phyloP scores from a whole-genome alignment of 2,797 vertebrate species.

The Carapus acus region DNA sequence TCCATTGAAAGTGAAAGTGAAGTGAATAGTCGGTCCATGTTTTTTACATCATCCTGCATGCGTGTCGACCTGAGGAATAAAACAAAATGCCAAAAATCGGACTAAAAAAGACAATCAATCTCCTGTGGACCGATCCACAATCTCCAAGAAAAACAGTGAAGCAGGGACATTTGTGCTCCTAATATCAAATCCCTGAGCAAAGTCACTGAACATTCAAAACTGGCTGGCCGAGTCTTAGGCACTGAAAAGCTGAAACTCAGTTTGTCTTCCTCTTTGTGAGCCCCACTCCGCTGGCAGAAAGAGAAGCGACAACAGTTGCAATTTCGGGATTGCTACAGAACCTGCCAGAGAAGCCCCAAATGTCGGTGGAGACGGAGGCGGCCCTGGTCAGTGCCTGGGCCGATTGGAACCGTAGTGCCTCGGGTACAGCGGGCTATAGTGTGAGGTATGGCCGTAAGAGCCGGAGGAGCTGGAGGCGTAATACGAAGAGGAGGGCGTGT shows the following conservation, averaged over 20 bases:
- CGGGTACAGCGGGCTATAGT: slow-evolving; percentile 67
- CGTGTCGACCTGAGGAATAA: slow-evolving; percentile 33
- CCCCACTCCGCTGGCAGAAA: slow-evolving; percentile 31
- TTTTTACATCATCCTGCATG: slow-evolving; percentile 43
- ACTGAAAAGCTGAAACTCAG: slow-evolving; percentile 61
- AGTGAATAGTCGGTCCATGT: slow-evolving; percentile 26
- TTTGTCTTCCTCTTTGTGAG: slow-evolving; percentile 82
- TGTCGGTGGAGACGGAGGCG: slow-evolving; percentile 25
- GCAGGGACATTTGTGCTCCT: slow-evolving; percentile 66
- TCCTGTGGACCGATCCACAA: slow-evolving; percentile 57
- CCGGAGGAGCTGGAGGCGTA: slow-evolving; percentile 29
- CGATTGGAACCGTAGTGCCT: slow-evolving; percentile 76
- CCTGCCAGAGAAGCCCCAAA: slow-evolving; percentile 17
- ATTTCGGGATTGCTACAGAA: slow-evolving; percentile 27
- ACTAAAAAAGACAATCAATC: slow-evolving; percentile 50
- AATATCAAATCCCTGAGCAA: slow-evolving; percentile 74
- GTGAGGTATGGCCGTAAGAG: slow-evolving; percentile 56
- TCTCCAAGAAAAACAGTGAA: slow-evolving; percentile 56
- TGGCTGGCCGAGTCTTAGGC: slow-evolving; percentile 54
- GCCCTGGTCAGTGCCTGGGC: slow-evolving; percentile 74
- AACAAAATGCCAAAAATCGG: slow-evolving; percentile 50
- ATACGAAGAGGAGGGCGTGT: slow-evolving; percentile 41
- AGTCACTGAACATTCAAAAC: slow-evolving; percentile 66
- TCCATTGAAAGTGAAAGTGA: slow-evolving; percentile 24
- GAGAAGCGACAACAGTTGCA: slow-evolving; percentile 32